Percentiles rank a stretch among this genome's conserved stretches.
phyloP scores from a whole-genome alignment of 2,888 invertebrate genomes.

The Cantharis nigra region DNA sequence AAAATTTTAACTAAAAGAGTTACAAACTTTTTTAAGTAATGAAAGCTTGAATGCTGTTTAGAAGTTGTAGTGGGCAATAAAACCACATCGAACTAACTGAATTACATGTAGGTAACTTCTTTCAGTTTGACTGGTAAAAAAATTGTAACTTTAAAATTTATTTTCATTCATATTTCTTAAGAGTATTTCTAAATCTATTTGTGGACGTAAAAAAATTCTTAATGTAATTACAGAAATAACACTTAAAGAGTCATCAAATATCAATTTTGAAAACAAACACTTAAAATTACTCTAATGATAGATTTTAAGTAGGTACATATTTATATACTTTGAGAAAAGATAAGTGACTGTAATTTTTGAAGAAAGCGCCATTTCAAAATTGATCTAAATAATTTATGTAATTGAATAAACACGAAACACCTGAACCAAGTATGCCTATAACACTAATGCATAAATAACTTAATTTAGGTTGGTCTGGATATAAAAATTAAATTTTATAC shows the following conservation, averaged over 20 bases:
- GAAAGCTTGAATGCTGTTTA: background rate
- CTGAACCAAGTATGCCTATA: background rate
- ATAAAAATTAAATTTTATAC: background rate
- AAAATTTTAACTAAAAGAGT: background rate
- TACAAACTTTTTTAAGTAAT: background rate
- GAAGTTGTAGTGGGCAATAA: background rate
- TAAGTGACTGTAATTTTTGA: background rate
- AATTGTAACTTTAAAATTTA: background rate
- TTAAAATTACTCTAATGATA: background rate
- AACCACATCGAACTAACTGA: background rate
- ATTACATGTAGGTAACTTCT: background rate
- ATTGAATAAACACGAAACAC: background rate
- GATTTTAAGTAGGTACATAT: background rate
- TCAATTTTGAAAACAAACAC: background rate
- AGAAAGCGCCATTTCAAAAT: background rate
- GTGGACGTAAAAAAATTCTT: background rate
- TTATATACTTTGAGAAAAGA: background rate
- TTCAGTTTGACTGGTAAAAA: background rate
- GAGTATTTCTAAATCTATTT: background rate
- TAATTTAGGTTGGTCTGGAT: background rate
- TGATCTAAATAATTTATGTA: background rate
- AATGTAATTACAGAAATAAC: background rate
- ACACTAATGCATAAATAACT: background rate
- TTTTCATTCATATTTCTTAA: background rate
- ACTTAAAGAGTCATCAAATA: background rate